Evolutionary conservation across 2,113 vertebrate species (phyloP).

Genomic region (Tragelaphus scriptus): DNA sequence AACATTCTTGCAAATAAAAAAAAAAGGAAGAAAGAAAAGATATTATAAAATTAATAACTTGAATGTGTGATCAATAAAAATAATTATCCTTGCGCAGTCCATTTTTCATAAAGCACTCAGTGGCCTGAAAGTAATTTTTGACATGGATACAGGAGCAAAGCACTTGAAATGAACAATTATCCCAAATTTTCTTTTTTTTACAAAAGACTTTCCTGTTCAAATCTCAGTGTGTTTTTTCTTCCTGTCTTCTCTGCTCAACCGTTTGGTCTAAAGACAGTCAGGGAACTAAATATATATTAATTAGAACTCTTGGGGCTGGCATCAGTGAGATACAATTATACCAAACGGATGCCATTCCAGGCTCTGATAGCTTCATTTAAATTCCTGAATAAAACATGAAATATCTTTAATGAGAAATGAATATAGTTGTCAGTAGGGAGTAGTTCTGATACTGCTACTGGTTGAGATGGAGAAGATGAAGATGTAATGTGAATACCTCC

Average conservation of each 20-base stretch:
- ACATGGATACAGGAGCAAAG: background rate
- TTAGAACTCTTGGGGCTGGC: constrained; percentile 88
- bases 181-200: constrained; percentile 54
- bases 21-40: background rate
- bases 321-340: constrained; percentile 87
- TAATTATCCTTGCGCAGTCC: constrained; percentile 46
- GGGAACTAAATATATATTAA: constrained; percentile 89
- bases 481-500: constrained; percentile 83
- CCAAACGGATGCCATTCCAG: constrained; percentile 86
- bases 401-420: constrained; percentile 89
- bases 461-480: constrained; percentile 84
- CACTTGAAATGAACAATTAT: constrained; percentile 53
- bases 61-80: constrained; percentile 60
- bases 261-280: constrained; percentile 83
- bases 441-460: constrained; percentile 82
- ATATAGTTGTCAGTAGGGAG: constrained; percentile 86
- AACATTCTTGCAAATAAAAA: background rate
- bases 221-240: constrained; percentile 63
- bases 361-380: constrained; percentile 89
- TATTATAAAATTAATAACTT: constrained; percentile 65
- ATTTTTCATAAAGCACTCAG: constrained; percentile 38
- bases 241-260: constrained; percentile 75
- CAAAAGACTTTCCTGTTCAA: constrained; percentile 70
- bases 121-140: constrained; percentile 67
- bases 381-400: constrained; percentile 91